phyloP scores from a whole-genome alignment of 2,797 vertebrate species.

The Brachyrhaphis roseni region DNA sequence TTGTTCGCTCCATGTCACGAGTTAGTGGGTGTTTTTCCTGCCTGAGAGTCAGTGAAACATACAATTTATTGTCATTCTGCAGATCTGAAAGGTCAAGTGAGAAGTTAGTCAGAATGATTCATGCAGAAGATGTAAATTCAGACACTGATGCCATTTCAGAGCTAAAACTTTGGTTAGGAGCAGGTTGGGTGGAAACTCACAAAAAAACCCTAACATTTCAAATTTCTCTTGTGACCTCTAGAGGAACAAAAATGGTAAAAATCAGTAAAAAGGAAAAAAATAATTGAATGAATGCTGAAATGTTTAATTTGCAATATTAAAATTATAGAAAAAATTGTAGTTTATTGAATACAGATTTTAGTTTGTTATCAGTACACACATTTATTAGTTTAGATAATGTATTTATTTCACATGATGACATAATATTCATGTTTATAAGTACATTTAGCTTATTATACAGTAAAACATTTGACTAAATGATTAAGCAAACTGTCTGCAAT shows the following conservation, averaged over 20 bases:
- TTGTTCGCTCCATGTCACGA: not conserved
- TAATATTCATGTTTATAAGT: not conserved
- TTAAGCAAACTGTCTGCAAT: not conserved
- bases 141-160: not conserved
- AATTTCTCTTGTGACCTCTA: not conserved
- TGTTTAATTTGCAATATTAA: not conserved
- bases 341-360: no score
- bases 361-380: not conserved
- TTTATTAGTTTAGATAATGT: not conserved
- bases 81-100: not conserved
- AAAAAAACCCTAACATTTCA: not conserved
- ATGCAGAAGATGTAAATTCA: not conserved
- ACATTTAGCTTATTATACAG: not conserved
- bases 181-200: not conserved
- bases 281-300: not conserved
- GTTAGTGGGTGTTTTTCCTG: constrained; percentile 1
- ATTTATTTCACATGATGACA: no score
- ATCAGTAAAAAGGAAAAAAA: not conserved
- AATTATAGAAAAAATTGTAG: no score
- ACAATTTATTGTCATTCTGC: not conserved
- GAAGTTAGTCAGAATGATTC: not conserved
- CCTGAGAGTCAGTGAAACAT: not conserved
- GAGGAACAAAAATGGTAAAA: not conserved
- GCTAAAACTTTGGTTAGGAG: not conserved
- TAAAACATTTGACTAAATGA: not conserved